These are phyloP conservation scores for Paragorgia papillata DNA, from an alignment of 92 coral and sea anemone genomes.

Conservation along the genomic window DNA sequence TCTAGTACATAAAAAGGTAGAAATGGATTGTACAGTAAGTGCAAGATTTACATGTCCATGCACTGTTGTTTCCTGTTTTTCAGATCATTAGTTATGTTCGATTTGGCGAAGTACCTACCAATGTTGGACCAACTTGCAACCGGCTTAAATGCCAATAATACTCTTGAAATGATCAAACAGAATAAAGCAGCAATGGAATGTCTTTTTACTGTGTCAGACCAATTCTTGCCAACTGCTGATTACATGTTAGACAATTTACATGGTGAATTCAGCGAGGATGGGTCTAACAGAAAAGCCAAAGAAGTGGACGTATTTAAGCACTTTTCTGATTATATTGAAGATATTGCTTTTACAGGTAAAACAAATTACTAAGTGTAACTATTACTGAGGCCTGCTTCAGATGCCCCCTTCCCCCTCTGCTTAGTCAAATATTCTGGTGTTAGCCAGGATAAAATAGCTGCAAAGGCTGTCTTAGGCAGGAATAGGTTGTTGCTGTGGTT, in stretches of 20 bases:
- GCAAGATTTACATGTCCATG: no score
- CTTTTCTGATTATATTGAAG: conserved; percentile 10
- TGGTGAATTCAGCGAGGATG: conserved; percentile 23
- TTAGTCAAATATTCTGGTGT: no score
- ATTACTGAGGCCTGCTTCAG: no score
- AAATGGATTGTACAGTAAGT: no score
- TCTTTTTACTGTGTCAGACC: neutral
- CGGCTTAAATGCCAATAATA: neutral
- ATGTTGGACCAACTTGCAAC: no score
- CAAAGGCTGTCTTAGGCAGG: no score
- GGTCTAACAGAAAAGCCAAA: neutral
- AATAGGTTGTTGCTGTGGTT: no score
- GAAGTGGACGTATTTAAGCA: conserved; percentile 6
- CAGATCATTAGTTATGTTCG: conserved; percentile 9
- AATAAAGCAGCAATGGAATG: neutral
- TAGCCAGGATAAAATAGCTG: no score
- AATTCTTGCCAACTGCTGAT: neutral
- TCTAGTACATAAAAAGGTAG: no score
- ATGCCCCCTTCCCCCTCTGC: no score
- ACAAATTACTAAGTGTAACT: no score
- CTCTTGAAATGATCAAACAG: neutral
- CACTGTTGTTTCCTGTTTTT: neutral
- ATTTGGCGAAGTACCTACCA: conserved; percentile 1
- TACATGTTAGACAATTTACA: conserved; percentile 10
- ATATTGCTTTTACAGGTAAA: conserved; percentile 11